These are phyloP conservation scores for Prenolepis imparis DNA, from an alignment of 2,888 invertebrate genomes.

Conservation along the genomic window DNA sequence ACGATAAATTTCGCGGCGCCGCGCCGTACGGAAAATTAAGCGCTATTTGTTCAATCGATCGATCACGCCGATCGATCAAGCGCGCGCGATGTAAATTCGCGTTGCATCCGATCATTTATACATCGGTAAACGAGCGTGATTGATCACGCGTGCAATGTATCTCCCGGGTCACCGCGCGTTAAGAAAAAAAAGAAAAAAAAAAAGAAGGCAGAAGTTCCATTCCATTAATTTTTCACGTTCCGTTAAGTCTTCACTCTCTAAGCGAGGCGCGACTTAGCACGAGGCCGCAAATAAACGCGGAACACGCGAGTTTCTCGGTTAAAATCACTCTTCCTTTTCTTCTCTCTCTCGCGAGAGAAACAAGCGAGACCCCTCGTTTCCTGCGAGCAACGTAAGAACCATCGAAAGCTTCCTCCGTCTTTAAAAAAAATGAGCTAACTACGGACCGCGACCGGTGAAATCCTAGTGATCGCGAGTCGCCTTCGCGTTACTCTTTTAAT, in stretches of 20 bases:
- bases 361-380: conserved; percentile 76
- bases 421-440: conserved; percentile 13
- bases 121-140: conserved; percentile 36
- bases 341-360: conserved; percentile 64
- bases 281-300: conserved; percentile 54
- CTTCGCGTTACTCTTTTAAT: conserved; percentile 15
- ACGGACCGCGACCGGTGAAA: not conserved
- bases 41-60: conserved; percentile 40
- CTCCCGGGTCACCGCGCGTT: conserved; percentile 18
- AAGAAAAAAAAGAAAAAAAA: not conserved
- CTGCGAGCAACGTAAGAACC: conserved; percentile 62
- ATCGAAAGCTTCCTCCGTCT: conserved; percentile 11
- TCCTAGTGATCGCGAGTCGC: conserved; percentile 13
- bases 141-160: conserved; percentile 37
- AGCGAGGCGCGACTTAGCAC: conserved; percentile 27
- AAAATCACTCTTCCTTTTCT: conserved; percentile 70
- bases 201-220: conserved; percentile 10
- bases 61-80: conserved; percentile 38
- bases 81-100: conserved; percentile 25
- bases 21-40: conserved; percentile 40
- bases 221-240: conserved; percentile 43
- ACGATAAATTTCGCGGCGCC: conserved; percentile 32
- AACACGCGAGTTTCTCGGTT: conserved; percentile 69
- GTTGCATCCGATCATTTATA: conserved; percentile 9
- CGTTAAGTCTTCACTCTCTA: conserved; percentile 52